Conservation (phyloP, 1,140 invertebrate species). For the Ylistrum balloti region DNA sequence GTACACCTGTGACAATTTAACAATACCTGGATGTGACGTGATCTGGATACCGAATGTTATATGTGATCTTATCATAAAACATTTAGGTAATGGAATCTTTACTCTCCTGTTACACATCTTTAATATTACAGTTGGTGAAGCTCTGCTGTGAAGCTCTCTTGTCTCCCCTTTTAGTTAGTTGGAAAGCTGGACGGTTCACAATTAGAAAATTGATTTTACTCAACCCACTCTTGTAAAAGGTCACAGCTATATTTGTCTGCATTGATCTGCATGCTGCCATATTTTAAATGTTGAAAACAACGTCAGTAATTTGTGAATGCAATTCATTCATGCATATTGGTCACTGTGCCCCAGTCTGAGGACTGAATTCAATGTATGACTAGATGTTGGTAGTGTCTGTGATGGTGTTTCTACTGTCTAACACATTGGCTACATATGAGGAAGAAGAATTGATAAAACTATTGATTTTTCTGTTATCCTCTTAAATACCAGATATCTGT, state of each 20-base stretch:
- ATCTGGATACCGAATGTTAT: neutral
- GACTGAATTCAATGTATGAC: neutral
- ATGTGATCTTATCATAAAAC: neutral
- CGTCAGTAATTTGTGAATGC: neutral
- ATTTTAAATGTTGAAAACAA: neutral
- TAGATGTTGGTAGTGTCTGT: neutral
- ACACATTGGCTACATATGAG: neutral
- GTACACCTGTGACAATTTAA: neutral
- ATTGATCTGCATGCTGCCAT: constrained; percentile 4
- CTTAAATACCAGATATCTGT: constrained; percentile 20
- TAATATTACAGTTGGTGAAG: neutral
- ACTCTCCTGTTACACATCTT: neutral
- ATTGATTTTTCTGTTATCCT: constrained; percentile 25
- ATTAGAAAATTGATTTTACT: constrained; percentile 30
- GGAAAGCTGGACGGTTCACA: neutral
- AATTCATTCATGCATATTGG: neutral
- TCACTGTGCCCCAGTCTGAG: neutral
- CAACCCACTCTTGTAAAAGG: neutral
- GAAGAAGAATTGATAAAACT: constrained; percentile 7
- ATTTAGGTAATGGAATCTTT: constrained; percentile 15
- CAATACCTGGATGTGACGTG: constrained; percentile 24
- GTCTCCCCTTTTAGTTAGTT: constrained; percentile 9
- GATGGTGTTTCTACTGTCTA: neutral
- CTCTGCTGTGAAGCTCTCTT: neutral
- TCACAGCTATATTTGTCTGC: constrained; percentile 33